Conservation (phyloP, 53 echinoderm and acorn worm species). For the Crossaster papposus region DNA sequence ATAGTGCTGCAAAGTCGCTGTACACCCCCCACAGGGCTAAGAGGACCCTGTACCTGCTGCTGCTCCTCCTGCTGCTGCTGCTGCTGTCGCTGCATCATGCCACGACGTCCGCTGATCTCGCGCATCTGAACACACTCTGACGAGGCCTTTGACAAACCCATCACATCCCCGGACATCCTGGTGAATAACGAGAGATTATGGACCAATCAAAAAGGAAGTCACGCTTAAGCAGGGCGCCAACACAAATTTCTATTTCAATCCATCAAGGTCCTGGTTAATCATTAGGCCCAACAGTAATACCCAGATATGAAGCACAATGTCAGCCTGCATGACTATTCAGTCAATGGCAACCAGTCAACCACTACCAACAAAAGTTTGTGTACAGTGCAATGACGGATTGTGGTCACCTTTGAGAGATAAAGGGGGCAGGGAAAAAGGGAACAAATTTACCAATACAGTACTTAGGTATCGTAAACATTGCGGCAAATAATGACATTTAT, state of each 20-base stretch:
- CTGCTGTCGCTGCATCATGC: constrained; percentile 55
- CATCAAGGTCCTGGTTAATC: not conserved
- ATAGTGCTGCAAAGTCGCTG: constrained; percentile 50
- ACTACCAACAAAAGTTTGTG: not conserved
- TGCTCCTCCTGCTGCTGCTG: constrained; percentile 21
- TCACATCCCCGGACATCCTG: constrained; percentile 52
- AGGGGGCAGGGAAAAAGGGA: not conserved
- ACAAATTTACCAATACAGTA: not conserved
- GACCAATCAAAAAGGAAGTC: constrained; percentile 16
- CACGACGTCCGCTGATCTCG: constrained; percentile 44
- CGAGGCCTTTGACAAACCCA: constrained; percentile 28
- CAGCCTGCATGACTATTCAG: not conserved
- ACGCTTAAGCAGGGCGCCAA: constrained; percentile 13
- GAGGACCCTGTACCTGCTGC: constrained; percentile 42
- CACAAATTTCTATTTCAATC: constrained; percentile 38
- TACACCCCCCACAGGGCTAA: constrained; percentile 43
- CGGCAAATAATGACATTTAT: too few species aligned
- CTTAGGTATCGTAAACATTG: too few species aligned
- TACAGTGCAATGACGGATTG: not conserved
- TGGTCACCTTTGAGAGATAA: not conserved
- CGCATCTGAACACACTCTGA: constrained; percentile 62
- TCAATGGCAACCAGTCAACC: not conserved
- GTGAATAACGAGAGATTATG: not conserved
- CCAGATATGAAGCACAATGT: not conserved
- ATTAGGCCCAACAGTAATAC: not conserved